Percentiles rank a stretch among this genome's conserved stretches.
phyloP scores from a whole-genome alignment of 2,113 vertebrate species.

The Gopherus evgoodei region DNA sequence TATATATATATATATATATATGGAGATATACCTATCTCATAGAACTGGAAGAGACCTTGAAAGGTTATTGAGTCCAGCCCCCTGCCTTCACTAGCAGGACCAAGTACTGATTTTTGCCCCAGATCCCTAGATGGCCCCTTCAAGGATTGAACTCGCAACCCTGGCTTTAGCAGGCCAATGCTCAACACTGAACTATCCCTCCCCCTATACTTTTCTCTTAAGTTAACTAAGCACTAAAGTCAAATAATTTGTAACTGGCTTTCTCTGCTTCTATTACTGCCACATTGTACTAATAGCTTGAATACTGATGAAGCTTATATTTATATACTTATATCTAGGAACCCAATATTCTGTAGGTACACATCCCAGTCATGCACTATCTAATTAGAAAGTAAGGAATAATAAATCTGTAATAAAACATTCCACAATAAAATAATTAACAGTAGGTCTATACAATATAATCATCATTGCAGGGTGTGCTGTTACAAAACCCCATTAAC shows the following conservation, averaged over 20 bases:
- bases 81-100: too few relatives aligned
- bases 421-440: not conserved
- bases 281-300: constrained; percentile 24
- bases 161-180: too few relatives aligned
- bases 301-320: constrained; percentile 39
- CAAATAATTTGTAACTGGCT: constrained; percentile 66
- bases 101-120: too few relatives aligned
- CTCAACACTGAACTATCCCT: too few relatives aligned
- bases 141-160: too few relatives aligned
- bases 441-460: not conserved
- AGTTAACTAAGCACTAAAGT: not conserved
- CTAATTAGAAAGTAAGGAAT: constrained; percentile 13
- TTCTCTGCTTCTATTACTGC: constrained; percentile 34
- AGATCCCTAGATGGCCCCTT: too few relatives aligned
- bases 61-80: too few relatives aligned
- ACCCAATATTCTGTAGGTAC: constrained; percentile 36
- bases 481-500: constrained; percentile 30
- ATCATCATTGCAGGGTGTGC: constrained; percentile 40
- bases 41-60: too few relatives aligned
- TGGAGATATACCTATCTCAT: too few relatives aligned
- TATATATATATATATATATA: not conserved
- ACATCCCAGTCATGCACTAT: not conserved
- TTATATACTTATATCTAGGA: not conserved
- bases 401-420: constrained; percentile 41
- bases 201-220: not conserved